These are phyloP conservation scores for Acleris emargana DNA, from an alignment of 2,888 invertebrate species.

Conservation along the genomic window DNA sequence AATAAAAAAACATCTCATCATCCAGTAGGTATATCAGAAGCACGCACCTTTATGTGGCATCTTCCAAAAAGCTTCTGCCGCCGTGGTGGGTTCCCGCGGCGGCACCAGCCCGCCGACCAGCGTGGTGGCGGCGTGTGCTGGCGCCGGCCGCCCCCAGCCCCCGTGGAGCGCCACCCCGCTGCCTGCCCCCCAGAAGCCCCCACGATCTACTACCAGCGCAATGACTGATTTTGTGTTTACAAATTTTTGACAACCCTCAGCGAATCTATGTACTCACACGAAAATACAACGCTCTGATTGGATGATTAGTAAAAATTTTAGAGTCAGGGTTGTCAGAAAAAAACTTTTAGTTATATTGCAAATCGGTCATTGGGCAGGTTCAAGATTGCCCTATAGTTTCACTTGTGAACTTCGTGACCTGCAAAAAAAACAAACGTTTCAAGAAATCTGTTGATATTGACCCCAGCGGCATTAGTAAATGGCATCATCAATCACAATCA, in stretches of 20 bases:
- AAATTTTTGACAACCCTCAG: slow-evolving; percentile 28
- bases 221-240: slow-evolving; percentile 33
- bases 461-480: slow-evolving; percentile 66
- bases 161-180: slow-evolving; percentile 82
- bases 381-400: slow-evolving; percentile 20
- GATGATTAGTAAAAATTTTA: neutral
- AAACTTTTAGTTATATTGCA: neutral
- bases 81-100: slow-evolving; percentile 88
- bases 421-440: slow-evolving; percentile 69
- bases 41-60: slow-evolving; percentile 93
- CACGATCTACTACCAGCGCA: slow-evolving; percentile 32
- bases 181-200: slow-evolving; percentile 45
- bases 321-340: slow-evolving; percentile 28
- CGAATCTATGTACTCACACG: slow-evolving; percentile 8
- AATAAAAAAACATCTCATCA: too few species aligned
- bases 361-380: slow-evolving; percentile 26
- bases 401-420: slow-evolving; percentile 49
- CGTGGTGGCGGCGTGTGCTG: slow-evolving; percentile 83
- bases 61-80: slow-evolving; percentile 92
- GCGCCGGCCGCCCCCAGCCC: slow-evolving; percentile 86
- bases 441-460: slow-evolving; percentile 72
- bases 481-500: slow-evolving; percentile 83
- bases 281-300: slow-evolving; percentile 19
- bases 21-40: too few species aligned
- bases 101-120: slow-evolving; percentile 87